Base-by-base conservation (phyloP, 2,113 vertebrate genomes). In the Forbesichthys papilliferus region DNA sequence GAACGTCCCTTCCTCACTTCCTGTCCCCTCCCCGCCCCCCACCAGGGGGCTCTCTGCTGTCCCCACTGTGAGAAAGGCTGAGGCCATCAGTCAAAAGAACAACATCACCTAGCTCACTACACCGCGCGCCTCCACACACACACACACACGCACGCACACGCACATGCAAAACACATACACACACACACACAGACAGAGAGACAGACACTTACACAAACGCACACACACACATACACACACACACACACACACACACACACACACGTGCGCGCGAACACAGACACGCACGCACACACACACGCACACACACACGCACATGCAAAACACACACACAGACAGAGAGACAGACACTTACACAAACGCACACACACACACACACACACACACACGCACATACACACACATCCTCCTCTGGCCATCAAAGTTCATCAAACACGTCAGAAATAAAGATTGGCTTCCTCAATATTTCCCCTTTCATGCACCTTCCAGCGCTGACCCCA, bases 361-460 rank as follows among this genome's bases (percentile, higher is more conserved):
- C 60, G 7, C 4, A 16, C 54, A 14, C 51, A 9, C 5, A n/a
- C 54, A 16, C 16, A 10, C 55, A 20, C 16, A 18, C 10, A 18
- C 55, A 27, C 18, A 33, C 55, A 48, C 84, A 87, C 86, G 89
- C 78, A 55, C 68, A 34, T 68, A 68, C 46, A 68, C 9, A 64
- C 12, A 54, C 79, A 87, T 85, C 86, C 84, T 84, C 82, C 84
- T 83, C 79, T 8, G 36, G 36, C 60, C 60, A 48, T 48, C 13
- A 61, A 48, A 61, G 60, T 47, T 48, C 60, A 46, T 47, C 60
- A 48, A 61, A 46, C 42, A 18, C 60, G 42, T 61, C 42, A 89
- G 86, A 88, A 89, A 88, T 88, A 85, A 88, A 87, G 85, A 87
- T 82, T 73, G 66, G 77, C 82, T 90, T 90, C 87, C 87, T 89